Evolutionary conservation across 2,113 vertebrate genomes (phyloP).

Genomic region (Manacus vitellinus): DNA sequence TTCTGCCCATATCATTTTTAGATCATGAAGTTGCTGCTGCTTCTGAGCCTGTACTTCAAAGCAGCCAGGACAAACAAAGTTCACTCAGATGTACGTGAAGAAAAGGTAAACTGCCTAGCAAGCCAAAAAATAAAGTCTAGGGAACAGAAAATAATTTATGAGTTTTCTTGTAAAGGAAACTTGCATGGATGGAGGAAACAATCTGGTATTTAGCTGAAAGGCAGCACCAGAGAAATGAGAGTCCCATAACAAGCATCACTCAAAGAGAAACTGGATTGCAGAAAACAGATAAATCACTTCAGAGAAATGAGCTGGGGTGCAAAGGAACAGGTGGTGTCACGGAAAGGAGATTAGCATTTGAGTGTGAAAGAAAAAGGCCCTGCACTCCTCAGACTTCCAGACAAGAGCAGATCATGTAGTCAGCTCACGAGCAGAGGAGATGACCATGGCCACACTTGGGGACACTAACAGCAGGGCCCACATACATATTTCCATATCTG

Average conservation of each 20-base stretch:
- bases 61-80: constrained; percentile 7
- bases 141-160: constrained; percentile 25
- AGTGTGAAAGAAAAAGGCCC: background rate
- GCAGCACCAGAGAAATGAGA: background rate
- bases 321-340: background rate
- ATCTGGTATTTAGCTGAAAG: background rate
- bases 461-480: background rate
- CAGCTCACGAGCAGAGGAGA: background rate
- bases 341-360: background rate
- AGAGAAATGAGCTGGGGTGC: background rate
- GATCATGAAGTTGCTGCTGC: background rate
- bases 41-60: constrained; percentile 34
- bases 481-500: background rate
- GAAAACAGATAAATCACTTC: constrained; percentile 17
- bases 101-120: constrained; percentile 4
- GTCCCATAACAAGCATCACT: background rate
- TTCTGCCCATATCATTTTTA: background rate
- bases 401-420: background rate
- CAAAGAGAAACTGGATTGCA: background rate
- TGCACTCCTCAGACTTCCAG: background rate
- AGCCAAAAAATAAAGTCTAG: background rate
- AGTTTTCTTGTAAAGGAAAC: constrained; percentile 16
- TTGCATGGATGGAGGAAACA: background rate
- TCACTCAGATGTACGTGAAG: background rate
- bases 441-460: background rate